Base-by-base conservation (phyloP, 1,140 invertebrate species). In the Tribolium castaneum region DNA sequence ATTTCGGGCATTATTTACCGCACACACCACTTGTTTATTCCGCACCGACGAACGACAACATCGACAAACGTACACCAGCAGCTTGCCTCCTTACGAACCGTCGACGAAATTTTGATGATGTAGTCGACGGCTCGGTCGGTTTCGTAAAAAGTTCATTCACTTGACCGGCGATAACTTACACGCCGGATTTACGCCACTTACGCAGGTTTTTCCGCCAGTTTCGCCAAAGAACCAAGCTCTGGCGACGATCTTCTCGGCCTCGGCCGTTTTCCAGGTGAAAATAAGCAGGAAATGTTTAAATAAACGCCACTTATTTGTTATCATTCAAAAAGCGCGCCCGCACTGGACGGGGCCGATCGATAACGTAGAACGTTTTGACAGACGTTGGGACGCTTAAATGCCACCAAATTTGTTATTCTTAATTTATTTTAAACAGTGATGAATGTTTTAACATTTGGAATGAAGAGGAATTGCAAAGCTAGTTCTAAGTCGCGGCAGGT, bases 241-340 rank as follows among this genome's bases (percentile, higher is more conserved):
- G 3, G 83, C 86, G 4, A 85, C 81, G 76, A 90, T 88, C 83
- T 94, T 94, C 80, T 94, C 94, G 5, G 91, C 87, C 4, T 1
- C 12, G 12, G 10, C 51, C 10, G 0, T 7, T 19, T 19, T 19
- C 0, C 51, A 19, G 2, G 10, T 14, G 3, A 30, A 30, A 22
- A 30, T 25, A 25, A 59, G 1, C 19, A 10, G 7, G 19, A 6
- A 59, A 59, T 59, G 19, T 59, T 59, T 59, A 59, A 59, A 59
- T 59, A 59, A 59, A 59, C 14, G 25, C 19, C 5, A 16, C 12
- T 52, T 52, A 7, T 52, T 52, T 52, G 16, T 16, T 52, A 12
- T 14, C 54, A 59, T 59, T 59, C 19, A 19, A 52, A 52, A 52
- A 14, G 12, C 51, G 51, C 51, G 51, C 51, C 12, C 12, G 2